Evolutionary conservation across 1,140 invertebrate genomes (phyloP).

Genomic region (Caerostris extrusa): DNA sequence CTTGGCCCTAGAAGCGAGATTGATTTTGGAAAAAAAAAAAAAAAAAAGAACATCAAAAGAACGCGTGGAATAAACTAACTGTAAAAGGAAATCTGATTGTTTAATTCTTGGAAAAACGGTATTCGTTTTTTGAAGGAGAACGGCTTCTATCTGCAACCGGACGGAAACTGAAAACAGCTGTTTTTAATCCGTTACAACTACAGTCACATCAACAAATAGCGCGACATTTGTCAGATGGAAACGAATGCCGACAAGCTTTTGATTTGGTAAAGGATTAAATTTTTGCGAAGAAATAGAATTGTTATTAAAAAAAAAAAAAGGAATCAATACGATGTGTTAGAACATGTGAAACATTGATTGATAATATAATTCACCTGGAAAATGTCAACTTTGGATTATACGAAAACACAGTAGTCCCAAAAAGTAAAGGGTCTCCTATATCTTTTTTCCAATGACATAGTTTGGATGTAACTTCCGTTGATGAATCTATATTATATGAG

Average conservation of each 20-base stretch:
- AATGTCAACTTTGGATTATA: too few relatives aligned
- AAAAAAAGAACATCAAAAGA: not conserved
- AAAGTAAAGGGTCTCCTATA: too few relatives aligned
- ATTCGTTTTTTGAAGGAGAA: slow-evolving; percentile 42
- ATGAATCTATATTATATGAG: too few relatives aligned
- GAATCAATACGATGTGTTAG: too few relatives aligned
- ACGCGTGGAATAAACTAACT: slow-evolving; percentile 14
- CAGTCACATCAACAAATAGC: slow-evolving; percentile 14
- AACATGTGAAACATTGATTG: too few relatives aligned
- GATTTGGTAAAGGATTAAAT: not conserved
- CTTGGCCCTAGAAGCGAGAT: slow-evolving; percentile 34
- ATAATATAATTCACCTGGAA: too few relatives aligned
- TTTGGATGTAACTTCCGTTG: too few relatives aligned
- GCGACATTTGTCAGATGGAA: not conserved
- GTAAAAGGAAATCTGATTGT: slow-evolving; percentile 43
- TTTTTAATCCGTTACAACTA: not conserved
- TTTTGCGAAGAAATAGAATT: too few relatives aligned
- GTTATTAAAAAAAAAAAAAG: too few relatives aligned
- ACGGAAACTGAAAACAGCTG: slow-evolving; percentile 29
- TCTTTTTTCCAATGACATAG: too few relatives aligned
- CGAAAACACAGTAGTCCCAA: too few relatives aligned
- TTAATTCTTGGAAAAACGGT: slow-evolving; percentile 21
- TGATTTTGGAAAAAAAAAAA: slow-evolving; percentile 25
- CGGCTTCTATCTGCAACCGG: slow-evolving; percentile 33
- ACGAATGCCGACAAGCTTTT: not conserved